Evolutionary conservation across 2,113 vertebrate genomes (phyloP).

Genomic region (Paradisaea rubra): DNA sequence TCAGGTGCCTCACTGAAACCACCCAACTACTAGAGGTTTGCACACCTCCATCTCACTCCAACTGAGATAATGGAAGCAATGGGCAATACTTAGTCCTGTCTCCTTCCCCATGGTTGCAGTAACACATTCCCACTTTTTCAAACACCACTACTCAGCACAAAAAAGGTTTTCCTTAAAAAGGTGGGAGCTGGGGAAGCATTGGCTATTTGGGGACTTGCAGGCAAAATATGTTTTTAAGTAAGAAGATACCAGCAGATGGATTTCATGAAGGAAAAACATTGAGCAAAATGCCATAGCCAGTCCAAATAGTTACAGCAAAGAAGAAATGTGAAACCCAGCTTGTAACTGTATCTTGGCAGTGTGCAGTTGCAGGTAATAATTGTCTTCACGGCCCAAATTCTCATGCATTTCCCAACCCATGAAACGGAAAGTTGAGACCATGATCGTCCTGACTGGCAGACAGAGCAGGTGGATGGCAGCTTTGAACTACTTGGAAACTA

Average conservation of each 20-base stretch:
- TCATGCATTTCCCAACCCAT: neutral
- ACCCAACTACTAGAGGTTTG: neutral
- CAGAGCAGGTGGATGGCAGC: neutral
- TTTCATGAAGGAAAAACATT: constrained; percentile 1
- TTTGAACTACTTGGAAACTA: neutral
- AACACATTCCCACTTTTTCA: neutral
- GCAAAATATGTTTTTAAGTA: neutral
- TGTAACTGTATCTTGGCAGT: neutral
- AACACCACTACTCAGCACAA: neutral
- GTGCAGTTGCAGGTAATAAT: neutral
- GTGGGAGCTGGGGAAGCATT: neutral
- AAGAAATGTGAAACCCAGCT: neutral
- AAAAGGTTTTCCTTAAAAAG: neutral
- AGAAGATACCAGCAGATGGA: neutral
- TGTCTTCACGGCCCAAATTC: neutral
- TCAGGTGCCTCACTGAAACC: neutral
- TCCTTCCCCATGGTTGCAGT: neutral
- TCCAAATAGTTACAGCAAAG: neutral
- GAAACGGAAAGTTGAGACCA: neutral
- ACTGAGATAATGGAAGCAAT: neutral
- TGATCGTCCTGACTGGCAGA: neutral
- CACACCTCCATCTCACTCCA: neutral
- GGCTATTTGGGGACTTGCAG: neutral
- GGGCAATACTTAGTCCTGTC: neutral
- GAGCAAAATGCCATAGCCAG: neutral